Evolutionary conservation across 2,888 invertebrate genomes (phyloP), one percentile per base, ranked within the genome.

Genomic region (Rhamphomyia laevipes): DNA sequence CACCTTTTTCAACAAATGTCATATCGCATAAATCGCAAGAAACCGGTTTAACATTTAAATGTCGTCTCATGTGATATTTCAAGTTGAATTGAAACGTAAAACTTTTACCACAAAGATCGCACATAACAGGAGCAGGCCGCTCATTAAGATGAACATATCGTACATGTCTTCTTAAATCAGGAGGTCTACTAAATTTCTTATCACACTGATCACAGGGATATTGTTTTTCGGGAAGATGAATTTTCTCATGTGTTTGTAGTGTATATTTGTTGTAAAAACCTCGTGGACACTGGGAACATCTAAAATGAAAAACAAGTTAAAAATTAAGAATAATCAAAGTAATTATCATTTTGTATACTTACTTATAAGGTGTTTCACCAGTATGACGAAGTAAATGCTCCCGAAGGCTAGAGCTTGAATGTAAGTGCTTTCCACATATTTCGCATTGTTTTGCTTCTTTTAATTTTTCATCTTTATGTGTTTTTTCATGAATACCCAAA

Each of bases 301-400:
- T 13, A 35, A 35, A 35, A 35, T n/a, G 2, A 35, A 35, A n/a
- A n/a, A 13, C 13, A 11, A 30, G 11, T 9, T 9, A 30, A 30
- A 9, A 9, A 11, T 30, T 30, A 6, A 30, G 11, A 9, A 30
- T n/a, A n/a, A 35, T 35, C 7, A 2, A 10, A 35, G 5, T 35
- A n/a, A n/a, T 30, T 13, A 35, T 35, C 4, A 13, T n/a, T 5
- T 2, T 35, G 3, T 9, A 4, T 35, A 30, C 30, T 30, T 30
- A 69, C 13, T 69, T 66, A n/a, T 56, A 62, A 0, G 68, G 69
- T 12, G 66, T 66, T 11, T 66, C 63, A 3, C 70, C 68, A 0
- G 66, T 65, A 18, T 69, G 68, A 0, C 68, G 67, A 51, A 69
- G 55, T 62, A 68, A 66, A 42, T 69, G 68, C 53, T 68, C 68